phyloP scores from a whole-genome alignment of 2,113 vertebrate genomes.

The Clarias gariepinus region DNA sequence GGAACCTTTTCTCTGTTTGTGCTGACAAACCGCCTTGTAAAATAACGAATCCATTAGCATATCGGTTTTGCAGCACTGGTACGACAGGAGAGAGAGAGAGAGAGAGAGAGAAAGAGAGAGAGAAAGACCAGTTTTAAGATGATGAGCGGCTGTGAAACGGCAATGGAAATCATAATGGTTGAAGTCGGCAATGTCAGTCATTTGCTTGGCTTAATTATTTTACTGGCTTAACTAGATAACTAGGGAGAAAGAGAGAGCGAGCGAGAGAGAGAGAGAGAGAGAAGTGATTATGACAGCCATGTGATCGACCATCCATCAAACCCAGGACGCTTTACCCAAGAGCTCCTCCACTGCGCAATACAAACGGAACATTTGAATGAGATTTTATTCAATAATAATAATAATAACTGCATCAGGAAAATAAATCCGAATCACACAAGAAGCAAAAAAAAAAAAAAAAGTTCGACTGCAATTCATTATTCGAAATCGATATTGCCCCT shows the following conservation, averaged over 20 bases:
- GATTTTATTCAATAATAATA: not conserved
- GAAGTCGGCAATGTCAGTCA: not conserved
- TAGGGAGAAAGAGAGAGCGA: not conserved
- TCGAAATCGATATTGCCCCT: not conserved
- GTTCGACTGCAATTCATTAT: not conserved
- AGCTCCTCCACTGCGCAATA: not conserved
- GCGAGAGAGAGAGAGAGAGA: not conserved
- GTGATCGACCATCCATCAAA: slow-evolving; percentile 27
- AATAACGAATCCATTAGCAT: slow-evolving; percentile 6
- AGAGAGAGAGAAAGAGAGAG: not conserved
- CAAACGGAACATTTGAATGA: not conserved
- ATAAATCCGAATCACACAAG: slow-evolving; percentile 13
- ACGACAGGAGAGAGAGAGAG: too few relatives aligned
- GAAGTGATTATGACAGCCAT: not conserved
- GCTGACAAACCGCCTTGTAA: not conserved
- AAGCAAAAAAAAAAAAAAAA: not conserved
- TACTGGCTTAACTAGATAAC: slow-evolving; percentile 22
- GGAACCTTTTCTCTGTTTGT: not conserved
- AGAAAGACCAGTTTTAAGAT: not conserved
- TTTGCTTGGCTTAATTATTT: slow-evolving; percentile 13
- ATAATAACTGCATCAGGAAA: not conserved
- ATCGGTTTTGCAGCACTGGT: slow-evolving; percentile 7
- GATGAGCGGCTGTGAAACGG: not conserved
- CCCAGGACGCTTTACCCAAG: not conserved
- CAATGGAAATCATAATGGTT: not conserved